These are phyloP conservation scores for Cenopis cana DNA, from an alignment of 2,888 invertebrate genomes.

Conservation along the genomic window DNA sequence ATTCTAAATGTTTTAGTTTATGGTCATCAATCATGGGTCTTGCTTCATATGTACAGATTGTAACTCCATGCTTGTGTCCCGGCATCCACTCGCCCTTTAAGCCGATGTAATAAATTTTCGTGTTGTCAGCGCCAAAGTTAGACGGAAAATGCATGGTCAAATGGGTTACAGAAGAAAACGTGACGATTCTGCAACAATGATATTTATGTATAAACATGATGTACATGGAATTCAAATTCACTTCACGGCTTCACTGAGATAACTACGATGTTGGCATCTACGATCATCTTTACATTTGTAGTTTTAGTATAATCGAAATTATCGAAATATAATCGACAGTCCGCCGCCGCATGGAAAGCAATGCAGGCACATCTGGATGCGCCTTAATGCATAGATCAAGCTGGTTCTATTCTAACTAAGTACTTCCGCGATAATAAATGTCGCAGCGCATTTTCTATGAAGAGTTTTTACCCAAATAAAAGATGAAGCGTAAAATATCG, in stretches of 20 bases:
- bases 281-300: no score
- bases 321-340: no score
- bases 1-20: conserved; percentile 88
- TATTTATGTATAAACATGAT: not conserved
- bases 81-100: conserved; percentile 96
- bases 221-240: no score
- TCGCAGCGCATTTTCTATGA: not conserved
- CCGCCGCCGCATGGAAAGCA: no score
- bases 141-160: conserved; percentile 95
- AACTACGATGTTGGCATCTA: no score
- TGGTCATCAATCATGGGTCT: conserved; percentile 95
- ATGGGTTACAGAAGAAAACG: conserved; percentile 95
- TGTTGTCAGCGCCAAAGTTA: conserved; percentile 94
- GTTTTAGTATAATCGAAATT: no score
- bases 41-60: conserved; percentile 95
- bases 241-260: no score
- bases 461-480: not conserved
- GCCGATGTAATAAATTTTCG: conserved; percentile 97
- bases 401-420: no score
- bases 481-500: no score
- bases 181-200: conserved; percentile 90
- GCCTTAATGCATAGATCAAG: no score
- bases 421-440: no score
- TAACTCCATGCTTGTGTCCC: conserved; percentile 94
- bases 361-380: no score